These are phyloP conservation scores for Stenchaetothrips biformis DNA, from an alignment of 2,888 invertebrate genomes.

Conservation along the genomic window DNA sequence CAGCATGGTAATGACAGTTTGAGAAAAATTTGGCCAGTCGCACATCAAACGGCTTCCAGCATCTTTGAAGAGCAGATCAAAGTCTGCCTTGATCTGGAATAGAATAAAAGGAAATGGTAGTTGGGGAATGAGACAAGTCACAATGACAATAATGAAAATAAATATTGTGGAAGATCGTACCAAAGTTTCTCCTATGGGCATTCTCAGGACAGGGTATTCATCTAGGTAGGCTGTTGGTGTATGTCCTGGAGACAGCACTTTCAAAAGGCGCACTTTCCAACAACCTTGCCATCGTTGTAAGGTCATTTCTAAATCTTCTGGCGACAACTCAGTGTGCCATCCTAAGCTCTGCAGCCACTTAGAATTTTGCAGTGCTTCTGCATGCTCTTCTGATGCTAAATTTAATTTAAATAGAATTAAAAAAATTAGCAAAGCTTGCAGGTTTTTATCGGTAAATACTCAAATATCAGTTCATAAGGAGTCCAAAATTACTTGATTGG, in stretches of 20 bases:
- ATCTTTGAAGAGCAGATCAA: neutral
- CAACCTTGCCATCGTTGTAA: neutral
- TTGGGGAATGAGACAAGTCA: neutral
- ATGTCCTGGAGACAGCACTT: neutral
- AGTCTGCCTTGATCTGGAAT: neutral
- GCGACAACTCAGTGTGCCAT: neutral
- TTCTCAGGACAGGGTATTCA: neutral
- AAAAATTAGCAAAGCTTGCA: neutral
- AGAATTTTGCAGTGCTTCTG: neutral
- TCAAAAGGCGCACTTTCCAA: neutral
- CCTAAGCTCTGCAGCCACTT: slow-evolving; percentile 1
- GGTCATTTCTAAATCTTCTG: neutral
- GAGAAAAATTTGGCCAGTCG: neutral
- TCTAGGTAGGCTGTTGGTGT: neutral
- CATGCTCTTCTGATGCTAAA: neutral
- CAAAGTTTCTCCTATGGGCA: neutral
- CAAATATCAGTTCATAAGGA: neutral
- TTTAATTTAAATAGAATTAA: neutral
- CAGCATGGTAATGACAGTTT: neutral
- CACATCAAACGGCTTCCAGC: neutral
- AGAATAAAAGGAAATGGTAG: neutral
- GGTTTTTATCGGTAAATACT: neutral
- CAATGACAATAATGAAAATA: too few species aligned
- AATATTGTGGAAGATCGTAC: neutral
- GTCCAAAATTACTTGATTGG: neutral